A percentile compares a stretch with the other conserved stretches of the same genome.
Conservation (phyloP, 2,888 invertebrate genomes). For the Phrixothrix hirtus region DNA sequence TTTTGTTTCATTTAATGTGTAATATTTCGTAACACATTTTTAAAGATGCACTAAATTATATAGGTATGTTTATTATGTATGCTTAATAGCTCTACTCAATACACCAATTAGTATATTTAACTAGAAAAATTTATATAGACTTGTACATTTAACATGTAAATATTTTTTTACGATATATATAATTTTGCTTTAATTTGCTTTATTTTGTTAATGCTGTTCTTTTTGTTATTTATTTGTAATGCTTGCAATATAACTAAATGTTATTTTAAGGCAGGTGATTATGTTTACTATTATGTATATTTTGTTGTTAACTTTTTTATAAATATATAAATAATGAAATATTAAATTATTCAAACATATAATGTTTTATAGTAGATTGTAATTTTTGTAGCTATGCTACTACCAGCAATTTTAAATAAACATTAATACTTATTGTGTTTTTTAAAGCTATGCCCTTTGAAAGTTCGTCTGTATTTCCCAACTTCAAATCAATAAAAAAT, state of each 20-base stretch:
- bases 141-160: constrained; percentile 51
- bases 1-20: no score
- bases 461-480: no score
- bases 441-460: no score
- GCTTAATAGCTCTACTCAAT: background rate
- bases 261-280: constrained; percentile 38
- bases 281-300: constrained; percentile 49
- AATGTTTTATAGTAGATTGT: constrained; percentile 49
- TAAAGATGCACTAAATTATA: background rate
- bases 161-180: constrained; percentile 36
- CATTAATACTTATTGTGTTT: no score
- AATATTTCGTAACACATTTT: background rate
- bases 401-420: constrained; percentile 52
- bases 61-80: background rate
- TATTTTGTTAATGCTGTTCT: constrained; percentile 39
- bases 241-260: constrained; percentile 39
- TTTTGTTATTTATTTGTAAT: constrained; percentile 43
- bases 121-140: constrained; percentile 35
- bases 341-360: constrained; percentile 53
- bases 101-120: background rate
- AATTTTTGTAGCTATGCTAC: constrained; percentile 53
- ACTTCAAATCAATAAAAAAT: no score
- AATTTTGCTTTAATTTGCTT: constrained; percentile 35
- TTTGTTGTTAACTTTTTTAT: constrained; percentile 49
- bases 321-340: constrained; percentile 32